Percentiles rank a stretch among this genome's conserved stretches.
phyloP scores from a whole-genome alignment of 2,888 invertebrate species.

The Drosophila emarginata region DNA sequence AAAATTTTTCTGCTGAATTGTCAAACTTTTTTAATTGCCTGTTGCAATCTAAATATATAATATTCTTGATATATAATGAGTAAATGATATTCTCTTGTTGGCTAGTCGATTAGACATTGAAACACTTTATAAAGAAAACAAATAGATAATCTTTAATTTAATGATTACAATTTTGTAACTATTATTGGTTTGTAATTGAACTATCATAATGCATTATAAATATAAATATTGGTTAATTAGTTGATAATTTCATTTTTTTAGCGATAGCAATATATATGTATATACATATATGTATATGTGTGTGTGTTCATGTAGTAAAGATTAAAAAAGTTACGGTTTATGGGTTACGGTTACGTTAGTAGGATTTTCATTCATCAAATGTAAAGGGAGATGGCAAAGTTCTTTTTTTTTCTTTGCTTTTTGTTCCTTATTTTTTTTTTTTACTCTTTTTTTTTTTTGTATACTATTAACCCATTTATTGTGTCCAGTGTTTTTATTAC shows the following conservation, averaged over 20 bases:
- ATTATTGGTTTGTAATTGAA: constrained; percentile 8
- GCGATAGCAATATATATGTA: not conserved
- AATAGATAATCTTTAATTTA: not conserved
- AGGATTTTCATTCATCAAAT: constrained; percentile 1
- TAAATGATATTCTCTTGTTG: not conserved
- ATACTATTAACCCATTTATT: not conserved
- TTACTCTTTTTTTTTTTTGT: not conserved
- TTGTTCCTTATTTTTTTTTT: not conserved
- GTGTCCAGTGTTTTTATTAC: not conserved
- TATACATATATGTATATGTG: too few species aligned
- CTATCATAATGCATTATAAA: constrained; percentile 6
- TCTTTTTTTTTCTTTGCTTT: not conserved
- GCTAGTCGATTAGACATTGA: not conserved
- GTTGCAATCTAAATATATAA: too few species aligned
- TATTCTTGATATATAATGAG: not conserved
- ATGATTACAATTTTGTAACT: constrained; percentile 1
- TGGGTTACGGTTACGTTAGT: not conserved
- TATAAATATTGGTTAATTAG: constrained; percentile 8
- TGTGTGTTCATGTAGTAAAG: not conserved
- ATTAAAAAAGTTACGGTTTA: not conserved
- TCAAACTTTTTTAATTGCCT: not conserved
- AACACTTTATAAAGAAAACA: not conserved
- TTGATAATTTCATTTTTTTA: constrained; percentile 8
- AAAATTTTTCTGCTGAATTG: not conserved
- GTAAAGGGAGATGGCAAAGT: not conserved